These are phyloP conservation scores for Andrena bicolor DNA, from an alignment of 2,888 invertebrate species.

Conservation along the genomic window DNA sequence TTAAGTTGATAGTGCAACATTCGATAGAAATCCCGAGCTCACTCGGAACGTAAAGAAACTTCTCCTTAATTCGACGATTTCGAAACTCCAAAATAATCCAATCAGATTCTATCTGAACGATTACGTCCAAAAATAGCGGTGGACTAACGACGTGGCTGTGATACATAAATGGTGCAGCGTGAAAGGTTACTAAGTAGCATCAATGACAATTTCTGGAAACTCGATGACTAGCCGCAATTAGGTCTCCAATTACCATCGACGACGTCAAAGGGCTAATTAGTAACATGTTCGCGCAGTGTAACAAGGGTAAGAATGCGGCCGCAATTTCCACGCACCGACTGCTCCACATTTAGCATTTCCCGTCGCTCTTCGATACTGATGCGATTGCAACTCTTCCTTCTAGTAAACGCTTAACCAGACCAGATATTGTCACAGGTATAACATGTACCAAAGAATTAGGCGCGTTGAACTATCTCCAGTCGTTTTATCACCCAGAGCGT, in stretches of 20 bases:
- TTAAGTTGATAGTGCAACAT: no score
- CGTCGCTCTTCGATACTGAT: neutral
- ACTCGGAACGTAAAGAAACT: no score
- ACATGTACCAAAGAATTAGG: neutral
- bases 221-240: constrained; percentile 41
- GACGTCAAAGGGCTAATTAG: constrained; percentile 61
- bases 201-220: constrained; percentile 9
- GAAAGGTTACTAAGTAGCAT: neutral
- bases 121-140: neutral
- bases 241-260: constrained; percentile 51
- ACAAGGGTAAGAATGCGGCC: constrained; percentile 17
- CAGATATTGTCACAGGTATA: no score
- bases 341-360: constrained; percentile 6
- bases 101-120: neutral
- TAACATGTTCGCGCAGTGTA: neutral
- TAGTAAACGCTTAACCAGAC: no score
- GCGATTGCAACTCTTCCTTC: neutral
- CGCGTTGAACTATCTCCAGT: neutral
- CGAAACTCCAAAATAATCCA: no score
- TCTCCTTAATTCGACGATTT: no score
- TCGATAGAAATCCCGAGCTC: no score
- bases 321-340: neutral
- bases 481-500: neutral
- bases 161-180: neutral
- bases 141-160: neutral